Evolutionary conservation across 2,797 vertebrate species (phyloP), one percentile per base, ranked within the genome.

Genomic region (Botia almorhae): DNA sequence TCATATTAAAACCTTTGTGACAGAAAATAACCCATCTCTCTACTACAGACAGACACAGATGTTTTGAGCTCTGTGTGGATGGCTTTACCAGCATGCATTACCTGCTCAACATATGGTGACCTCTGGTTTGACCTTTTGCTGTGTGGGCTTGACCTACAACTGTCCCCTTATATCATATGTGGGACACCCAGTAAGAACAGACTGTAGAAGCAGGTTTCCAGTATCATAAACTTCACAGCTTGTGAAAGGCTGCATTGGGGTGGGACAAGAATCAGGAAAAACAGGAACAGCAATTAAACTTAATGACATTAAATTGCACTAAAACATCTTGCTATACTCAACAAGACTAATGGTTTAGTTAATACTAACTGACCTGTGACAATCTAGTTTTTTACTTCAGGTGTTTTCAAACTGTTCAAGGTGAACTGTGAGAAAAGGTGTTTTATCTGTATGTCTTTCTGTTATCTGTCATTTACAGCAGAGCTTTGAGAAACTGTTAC

Each of bases 61-160:
- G 83, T 85, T 83, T 78, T 58, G 61, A 55, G 61, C 73, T 72
- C 56, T 58, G 51, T 56, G 19, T 72, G 2, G 79, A 87, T 74
- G 80, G 64, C 61, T 69, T 78, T 63, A 72, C 71, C 43, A 84
- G 51, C 73, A 82, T 60, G 51, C 64, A 65, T 80, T 82, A 86
- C 77, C 82, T 83, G 72, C 71, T 82, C 68, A 78, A 81, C 84
- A 87, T 82, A 84, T 85, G 83, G 72, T 81, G 82, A 75, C 82
- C 80, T 67, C 63, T 82, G 58, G 75, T 81, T 81, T 39, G 17
- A 48, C 64, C 60, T 83, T 69, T 82, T 81, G 73, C 78, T 82
- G 50, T 68, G 61, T 69, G 81, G 83, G 85, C 43, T 83, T 81
- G 69, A 64, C 74, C 74, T 56, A 86, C 80, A 85, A 85, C 83